phyloP scores from a whole-genome alignment of 2,888 invertebrate genomes.

The Clusia tigrina region DNA sequence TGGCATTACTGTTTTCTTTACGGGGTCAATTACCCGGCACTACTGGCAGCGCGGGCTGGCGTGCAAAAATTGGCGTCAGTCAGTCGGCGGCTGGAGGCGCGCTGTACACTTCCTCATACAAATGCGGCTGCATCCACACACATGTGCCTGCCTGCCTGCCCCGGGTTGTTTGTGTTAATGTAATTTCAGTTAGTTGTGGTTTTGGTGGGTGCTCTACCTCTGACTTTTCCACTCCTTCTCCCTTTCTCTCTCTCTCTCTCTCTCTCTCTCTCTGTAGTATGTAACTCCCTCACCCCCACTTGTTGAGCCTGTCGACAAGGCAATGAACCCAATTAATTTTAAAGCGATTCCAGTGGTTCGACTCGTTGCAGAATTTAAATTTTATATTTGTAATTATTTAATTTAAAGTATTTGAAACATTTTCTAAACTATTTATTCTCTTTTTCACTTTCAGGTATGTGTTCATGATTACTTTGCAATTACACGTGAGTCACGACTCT shows the following conservation, averaged over 20 bases:
- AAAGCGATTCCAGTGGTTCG: no score
- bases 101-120: neutral
- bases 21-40: slow-evolving; percentile 25
- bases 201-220: neutral
- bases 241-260: no score
- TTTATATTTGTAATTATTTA: no score
- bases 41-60: neutral
- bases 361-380: no score
- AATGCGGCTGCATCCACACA: neutral
- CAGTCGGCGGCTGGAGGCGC: no score
- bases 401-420: no score
- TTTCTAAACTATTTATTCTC: no score
- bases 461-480: no score
- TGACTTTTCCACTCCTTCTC: no score
- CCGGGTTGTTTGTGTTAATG: slow-evolving; percentile 2
- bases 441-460: no score
- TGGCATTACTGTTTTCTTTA: slow-evolving; percentile 26
- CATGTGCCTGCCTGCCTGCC: neutral
- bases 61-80: neutral
- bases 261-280: neutral
- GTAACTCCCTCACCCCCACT: neutral
- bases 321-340: slow-evolving; percentile 27
- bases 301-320: slow-evolving; percentile 2
- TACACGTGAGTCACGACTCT: no score
- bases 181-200: neutral